Conservation (phyloP, 2,888 invertebrate genomes). For the Ophioninae sp. region DNA sequence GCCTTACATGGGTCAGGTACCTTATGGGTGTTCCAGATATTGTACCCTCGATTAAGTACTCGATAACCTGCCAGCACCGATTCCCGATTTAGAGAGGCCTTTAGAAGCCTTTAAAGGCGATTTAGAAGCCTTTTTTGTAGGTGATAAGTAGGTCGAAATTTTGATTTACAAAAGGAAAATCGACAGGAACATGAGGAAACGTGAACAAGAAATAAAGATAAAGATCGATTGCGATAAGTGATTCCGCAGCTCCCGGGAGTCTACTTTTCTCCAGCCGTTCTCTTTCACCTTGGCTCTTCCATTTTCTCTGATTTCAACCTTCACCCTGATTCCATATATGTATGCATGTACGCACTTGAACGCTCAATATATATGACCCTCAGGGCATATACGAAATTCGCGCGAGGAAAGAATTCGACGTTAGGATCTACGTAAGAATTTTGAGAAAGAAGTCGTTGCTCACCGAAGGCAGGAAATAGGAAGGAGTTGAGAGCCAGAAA, state of each 20-base stretch:
- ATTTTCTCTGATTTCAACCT: conserved; percentile 35
- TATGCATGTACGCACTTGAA: neutral
- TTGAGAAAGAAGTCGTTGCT: conserved; percentile 56
- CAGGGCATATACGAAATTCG: conserved; percentile 25
- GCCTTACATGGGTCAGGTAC: no score
- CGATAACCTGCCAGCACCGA: no score
- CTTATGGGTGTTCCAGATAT: no score
- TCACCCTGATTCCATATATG: conserved; percentile 21
- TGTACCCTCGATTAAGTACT: no score
- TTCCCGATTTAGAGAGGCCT: no score
- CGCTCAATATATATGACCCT: conserved; percentile 7
- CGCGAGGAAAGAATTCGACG: conserved; percentile 69
- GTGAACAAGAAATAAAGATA: conserved; percentile 36
- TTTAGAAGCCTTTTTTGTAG: no score
- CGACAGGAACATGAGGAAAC: conserved; percentile 5
- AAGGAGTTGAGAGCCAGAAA: conserved; percentile 57
- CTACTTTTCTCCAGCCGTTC: conserved; percentile 64
- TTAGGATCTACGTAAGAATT: conserved; percentile 71
- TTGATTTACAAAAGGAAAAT: conserved; percentile 20
- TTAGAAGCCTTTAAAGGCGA: no score
- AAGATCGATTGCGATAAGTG: conserved; percentile 76
- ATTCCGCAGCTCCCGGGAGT: conserved; percentile 70
- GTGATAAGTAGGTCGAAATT: no score
- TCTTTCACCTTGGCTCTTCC: conserved; percentile 11
- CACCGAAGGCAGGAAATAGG: conserved; percentile 45